A percentile compares a stretch with the other conserved stretches of the same genome.
Evolutionary conservation across 2,113 vertebrate species (phyloP).

Genomic region (Chaenocephalus aceratus): DNA sequence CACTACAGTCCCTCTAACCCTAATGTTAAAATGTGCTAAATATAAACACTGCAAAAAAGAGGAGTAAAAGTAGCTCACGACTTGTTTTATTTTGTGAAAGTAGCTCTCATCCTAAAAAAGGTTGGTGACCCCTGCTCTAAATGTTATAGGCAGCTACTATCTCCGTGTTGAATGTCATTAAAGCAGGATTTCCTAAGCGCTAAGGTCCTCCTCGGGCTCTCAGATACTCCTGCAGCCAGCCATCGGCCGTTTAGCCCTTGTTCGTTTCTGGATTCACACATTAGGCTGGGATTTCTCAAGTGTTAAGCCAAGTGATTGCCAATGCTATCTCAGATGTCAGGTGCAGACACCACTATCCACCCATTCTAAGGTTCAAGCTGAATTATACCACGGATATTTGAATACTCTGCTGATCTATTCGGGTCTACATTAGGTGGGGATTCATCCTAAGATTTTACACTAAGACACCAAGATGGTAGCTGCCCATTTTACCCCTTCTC

Average conservation of each 20-base stretch:
- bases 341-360: neutral
- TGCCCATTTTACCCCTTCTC: constrained; percentile 1
- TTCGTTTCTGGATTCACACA: constrained; percentile 38
- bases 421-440: constrained; percentile 8
- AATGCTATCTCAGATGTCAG: constrained; percentile 34
- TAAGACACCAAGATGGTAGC: constrained; percentile 6
- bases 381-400: constrained; percentile 41
- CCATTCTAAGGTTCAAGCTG: constrained; percentile 2
- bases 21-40: too few species aligned
- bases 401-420: neutral
- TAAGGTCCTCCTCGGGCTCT: constrained; percentile 14
- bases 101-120: too few species aligned
- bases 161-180: constrained; percentile 16
- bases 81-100: too few species aligned
- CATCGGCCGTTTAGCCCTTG: constrained; percentile 34
- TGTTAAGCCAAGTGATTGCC: constrained; percentile 46
- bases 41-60: too few species aligned
- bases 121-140: neutral
- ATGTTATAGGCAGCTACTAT: neutral
- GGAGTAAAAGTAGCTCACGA: too few species aligned
- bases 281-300: constrained; percentile 38
- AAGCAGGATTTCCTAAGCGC: constrained; percentile 37
- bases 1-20: neutral
- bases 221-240: constrained; percentile 12
- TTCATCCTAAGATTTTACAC: constrained; percentile 2